phyloP scores from a whole-genome alignment of 1,140 invertebrate genomes.

The Drosophila arawakana region DNA sequence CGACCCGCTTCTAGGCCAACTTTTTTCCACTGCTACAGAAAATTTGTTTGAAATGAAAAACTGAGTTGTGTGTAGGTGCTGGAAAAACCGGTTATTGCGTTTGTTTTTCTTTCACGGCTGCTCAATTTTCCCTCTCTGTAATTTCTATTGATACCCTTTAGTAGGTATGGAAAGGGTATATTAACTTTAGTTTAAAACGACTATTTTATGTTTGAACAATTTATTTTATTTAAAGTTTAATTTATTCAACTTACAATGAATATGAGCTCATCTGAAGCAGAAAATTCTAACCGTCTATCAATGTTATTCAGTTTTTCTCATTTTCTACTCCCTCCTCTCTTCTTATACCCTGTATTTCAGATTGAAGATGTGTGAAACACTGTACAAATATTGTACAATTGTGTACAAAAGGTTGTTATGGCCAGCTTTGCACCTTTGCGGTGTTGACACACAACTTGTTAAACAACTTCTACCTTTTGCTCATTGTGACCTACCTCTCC shows the following conservation, averaged over 20 bases:
- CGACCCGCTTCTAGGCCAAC: constrained; percentile 29
- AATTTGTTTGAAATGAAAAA: constrained; percentile 19
- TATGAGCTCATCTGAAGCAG: no score
- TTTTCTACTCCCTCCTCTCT: not conserved
- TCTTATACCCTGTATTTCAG: not conserved
- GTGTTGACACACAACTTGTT: no score
- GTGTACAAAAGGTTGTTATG: not conserved
- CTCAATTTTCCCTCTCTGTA: constrained; percentile 4
- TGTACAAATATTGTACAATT: constrained; percentile 5
- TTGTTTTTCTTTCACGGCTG: constrained; percentile 1
- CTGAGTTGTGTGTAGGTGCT: constrained; percentile 23
- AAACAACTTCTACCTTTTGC: not conserved
- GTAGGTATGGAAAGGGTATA: not conserved
- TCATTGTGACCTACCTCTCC: not conserved
- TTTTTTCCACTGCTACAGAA: constrained; percentile 2
- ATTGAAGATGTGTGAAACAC: not conserved
- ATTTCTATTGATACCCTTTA: not conserved
- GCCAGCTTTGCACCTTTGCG: not conserved
- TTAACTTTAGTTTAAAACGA: not conserved
- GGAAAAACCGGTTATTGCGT: constrained; percentile 20
- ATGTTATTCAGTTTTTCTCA: not conserved
- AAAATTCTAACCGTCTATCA: not conserved
- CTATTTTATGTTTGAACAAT: not conserved
- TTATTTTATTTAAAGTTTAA: not conserved
- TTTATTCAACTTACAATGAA: no score